A percentile compares a stretch with the other conserved stretches of the same genome.
phyloP scores from a whole-genome alignment of 2,888 invertebrate species.

The Polyommatus iphigenia region DNA sequence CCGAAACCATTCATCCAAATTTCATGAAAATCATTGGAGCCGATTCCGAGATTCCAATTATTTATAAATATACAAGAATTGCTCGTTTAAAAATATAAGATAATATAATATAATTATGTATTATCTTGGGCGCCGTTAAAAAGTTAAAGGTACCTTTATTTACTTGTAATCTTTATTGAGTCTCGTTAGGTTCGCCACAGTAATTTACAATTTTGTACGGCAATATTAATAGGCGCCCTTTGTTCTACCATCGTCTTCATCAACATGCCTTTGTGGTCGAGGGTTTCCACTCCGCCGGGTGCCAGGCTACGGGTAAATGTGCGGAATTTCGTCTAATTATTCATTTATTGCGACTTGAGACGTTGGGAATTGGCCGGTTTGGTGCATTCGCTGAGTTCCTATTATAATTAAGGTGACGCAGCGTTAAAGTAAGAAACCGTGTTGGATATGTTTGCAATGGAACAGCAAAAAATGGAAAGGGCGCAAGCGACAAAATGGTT shows the following conservation, averaged over 20 bases:
- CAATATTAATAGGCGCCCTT: slow-evolving; percentile 43
- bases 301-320: slow-evolving; percentile 6
- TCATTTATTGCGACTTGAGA: slow-evolving; percentile 21
- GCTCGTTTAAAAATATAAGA: no score
- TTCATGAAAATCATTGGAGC: no score
- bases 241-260: slow-evolving; percentile 57
- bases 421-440: no score
- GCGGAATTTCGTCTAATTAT: slow-evolving; percentile 44
- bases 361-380: slow-evolving; percentile 2
- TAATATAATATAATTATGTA: no score
- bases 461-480: no score
- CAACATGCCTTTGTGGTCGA: slow-evolving; percentile 61
- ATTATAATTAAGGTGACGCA: no score
- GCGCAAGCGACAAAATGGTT: no score
- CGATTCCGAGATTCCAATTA: no score
- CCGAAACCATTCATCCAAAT: no score
- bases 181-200: slow-evolving; percentile 34
- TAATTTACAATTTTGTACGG: slow-evolving; percentile 34
- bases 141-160: background rate
- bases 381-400: background rate
- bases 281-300: slow-evolving; percentile 57
- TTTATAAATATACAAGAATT: no score
- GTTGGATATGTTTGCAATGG: no score
- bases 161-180: slow-evolving; percentile 28
- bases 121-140: no score